Evolutionary conservation across 2,113 vertebrate genomes (phyloP), one percentile per base, ranked within the genome.

Genomic region (Himantopus leucocephalus): DNA sequence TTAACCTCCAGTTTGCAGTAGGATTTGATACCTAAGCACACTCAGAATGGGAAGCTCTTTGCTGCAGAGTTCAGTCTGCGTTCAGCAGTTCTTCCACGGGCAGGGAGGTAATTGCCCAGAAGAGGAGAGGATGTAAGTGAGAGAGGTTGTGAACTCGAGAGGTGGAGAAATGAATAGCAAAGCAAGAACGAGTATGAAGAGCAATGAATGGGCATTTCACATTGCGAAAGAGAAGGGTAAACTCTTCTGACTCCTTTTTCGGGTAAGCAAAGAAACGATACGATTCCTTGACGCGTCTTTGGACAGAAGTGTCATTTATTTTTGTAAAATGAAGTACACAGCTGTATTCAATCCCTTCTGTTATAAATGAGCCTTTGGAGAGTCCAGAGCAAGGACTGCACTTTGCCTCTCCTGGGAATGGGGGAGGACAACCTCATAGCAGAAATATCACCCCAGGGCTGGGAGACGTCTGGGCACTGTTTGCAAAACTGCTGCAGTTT

Each of bases 11-110:
- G 14, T 67, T 78, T 88, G n/a, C 58, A 68, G 16, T 3, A 85
- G 53, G 43, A 39, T 50, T 71, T 58, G 18, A 6, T 48, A 22
- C 15, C 12, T 6, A 17, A 26, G 35, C 6, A 34, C 13, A 39
- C 5, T 53, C 68, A 32, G 32, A 30, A 82, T 29, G 0, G 4
- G 76, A 79, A 34, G 29, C 20, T 60, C 39, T 59, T 64, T 27
- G 15, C 39, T 45, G 32, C 47, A 67, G 45, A 0, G 1, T 26
- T 71, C 47, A 20, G 7, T 45, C 62, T 45, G 7, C 0, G 0
- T 39, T 92, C 62, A 82, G 60, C 29, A 41, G 29, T 7, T 85
- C 41, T 76, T 60, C 37, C 70, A 30, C 0, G 1, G 41, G 32
- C 34, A 80, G 50, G 55, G 71, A 55, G 17, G 8, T 18, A 30